A percentile compares a stretch with the other conserved stretches of the same genome.
phyloP scores from a whole-genome alignment of 37 sponge, comb jelly and placozoan genomes.

The Beroe forskalii region DNA sequence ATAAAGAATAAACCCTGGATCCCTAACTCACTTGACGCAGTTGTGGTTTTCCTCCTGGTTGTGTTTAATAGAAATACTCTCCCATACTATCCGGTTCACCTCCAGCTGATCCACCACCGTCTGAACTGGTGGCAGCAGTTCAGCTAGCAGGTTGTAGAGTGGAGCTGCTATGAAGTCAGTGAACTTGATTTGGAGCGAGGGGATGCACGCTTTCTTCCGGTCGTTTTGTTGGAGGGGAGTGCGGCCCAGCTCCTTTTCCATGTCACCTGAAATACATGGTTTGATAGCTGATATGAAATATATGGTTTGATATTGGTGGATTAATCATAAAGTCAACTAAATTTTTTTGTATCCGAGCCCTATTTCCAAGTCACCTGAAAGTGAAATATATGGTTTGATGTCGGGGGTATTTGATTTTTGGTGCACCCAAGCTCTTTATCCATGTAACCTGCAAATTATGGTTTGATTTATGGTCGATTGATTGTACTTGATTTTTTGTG shows the following conservation, averaged over 20 bases:
- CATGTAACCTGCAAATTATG: too few species aligned
- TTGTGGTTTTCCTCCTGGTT: slow-evolving; percentile 65
- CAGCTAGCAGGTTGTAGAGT: slow-evolving; percentile 68
- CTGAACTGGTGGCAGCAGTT: slow-evolving; percentile 20
- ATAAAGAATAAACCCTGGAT: too few species aligned
- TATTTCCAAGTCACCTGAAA: too few species aligned
- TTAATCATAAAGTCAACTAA: too few species aligned
- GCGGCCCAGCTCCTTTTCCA: slow-evolving; percentile 79
- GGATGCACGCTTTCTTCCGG: slow-evolving; percentile 80
- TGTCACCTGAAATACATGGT: slow-evolving; percentile 62
- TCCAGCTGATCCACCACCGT: slow-evolving; percentile 54
- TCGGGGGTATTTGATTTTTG: too few species aligned
- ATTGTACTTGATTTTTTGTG: too few species aligned
- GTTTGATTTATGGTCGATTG: too few species aligned
- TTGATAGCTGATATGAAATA: too few species aligned
- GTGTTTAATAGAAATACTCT: slow-evolving; percentile 59
- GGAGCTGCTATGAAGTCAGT: slow-evolving; percentile 77
- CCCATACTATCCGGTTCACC: slow-evolving; percentile 32
- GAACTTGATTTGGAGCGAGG: slow-evolving; percentile 79
- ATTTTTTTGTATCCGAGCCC: too few species aligned
- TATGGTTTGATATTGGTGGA: too few species aligned
- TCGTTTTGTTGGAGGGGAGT: slow-evolving; percentile 84
- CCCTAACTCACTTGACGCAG: slow-evolving; percentile 62
- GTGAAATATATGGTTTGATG: too few species aligned
- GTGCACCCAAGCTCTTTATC: too few species aligned